phyloP scores from a whole-genome alignment of 2,888 invertebrate species.

The Cremastinae sp. region DNA sequence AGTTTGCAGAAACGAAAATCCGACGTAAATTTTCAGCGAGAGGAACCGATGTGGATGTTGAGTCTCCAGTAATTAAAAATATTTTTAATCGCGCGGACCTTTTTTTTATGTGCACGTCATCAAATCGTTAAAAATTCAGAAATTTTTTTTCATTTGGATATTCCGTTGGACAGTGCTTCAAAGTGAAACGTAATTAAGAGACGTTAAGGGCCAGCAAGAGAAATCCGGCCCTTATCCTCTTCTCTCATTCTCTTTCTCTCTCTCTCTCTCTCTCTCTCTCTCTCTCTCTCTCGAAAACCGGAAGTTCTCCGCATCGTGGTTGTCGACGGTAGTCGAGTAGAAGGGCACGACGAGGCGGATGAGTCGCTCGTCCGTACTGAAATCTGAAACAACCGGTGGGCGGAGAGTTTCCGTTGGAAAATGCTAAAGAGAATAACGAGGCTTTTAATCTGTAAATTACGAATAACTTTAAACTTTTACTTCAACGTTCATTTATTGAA shows the following conservation, averaged over 20 bases:
- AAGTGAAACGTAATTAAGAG: conserved; percentile 68
- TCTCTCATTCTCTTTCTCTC: conserved; percentile 12
- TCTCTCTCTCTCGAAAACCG: conserved; percentile 15
- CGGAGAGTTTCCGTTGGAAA: conserved; percentile 24
- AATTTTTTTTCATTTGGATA: neutral
- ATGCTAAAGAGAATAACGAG: conserved; percentile 33
- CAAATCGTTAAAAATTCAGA: conserved; percentile 17
- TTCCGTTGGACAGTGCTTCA: too few species aligned
- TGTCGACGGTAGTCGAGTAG: conserved; percentile 38
- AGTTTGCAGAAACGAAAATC: too few species aligned
- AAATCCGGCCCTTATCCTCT: conserved; percentile 39
- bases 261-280: conserved; percentile 8
- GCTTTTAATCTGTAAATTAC: conserved; percentile 25
- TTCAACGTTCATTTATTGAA: too few species aligned
- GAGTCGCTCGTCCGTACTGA: neutral
- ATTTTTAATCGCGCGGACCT: conserved; percentile 7
- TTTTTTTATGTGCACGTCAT: conserved; percentile 25
- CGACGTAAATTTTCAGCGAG: conserved; percentile 1
- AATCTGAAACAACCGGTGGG: conserved; percentile 37
- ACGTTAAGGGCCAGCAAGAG: conserved; percentile 66
- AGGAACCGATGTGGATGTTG: neutral
- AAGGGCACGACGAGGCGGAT: conserved; percentile 29
- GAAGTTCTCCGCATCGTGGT: conserved; percentile 28
- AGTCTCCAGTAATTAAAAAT: neutral
- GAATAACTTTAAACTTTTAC: too few species aligned